Evolutionary conservation across 2,888 invertebrate genomes (phyloP).

Genomic region (Pheosia gnoma): DNA sequence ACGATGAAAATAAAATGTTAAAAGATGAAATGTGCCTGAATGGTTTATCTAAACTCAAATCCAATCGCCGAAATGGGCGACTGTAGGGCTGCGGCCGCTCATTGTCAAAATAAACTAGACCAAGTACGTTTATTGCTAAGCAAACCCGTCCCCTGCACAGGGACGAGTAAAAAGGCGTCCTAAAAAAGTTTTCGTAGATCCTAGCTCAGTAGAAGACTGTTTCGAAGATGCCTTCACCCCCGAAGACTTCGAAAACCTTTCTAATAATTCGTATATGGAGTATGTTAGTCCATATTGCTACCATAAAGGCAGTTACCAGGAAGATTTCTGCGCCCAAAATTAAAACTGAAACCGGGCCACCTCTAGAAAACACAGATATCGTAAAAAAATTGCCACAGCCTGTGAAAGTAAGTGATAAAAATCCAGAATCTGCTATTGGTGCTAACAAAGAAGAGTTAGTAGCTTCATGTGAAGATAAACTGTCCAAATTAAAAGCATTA

Average conservation of each 20-base stretch:
- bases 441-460: conserved; percentile 49
- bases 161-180: conserved; percentile 47
- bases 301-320: conserved; percentile 46
- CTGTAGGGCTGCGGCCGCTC: conserved; percentile 53
- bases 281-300: conserved; percentile 52
- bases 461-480: conserved; percentile 68
- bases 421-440: not conserved
- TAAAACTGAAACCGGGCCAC: conserved; percentile 44
- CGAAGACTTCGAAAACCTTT: conserved; percentile 60
- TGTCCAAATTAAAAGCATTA: conserved; percentile 63
- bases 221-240: conserved; percentile 71
- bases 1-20: conserved; percentile 66
- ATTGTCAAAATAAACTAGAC: conserved; percentile 68
- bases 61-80: conserved; percentile 59
- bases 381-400: conserved; percentile 26
- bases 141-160: conserved; percentile 42
- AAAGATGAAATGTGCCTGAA: conserved; percentile 39
- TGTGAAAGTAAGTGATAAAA: conserved; percentile 16
- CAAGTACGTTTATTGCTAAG: conserved; percentile 57
- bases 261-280: conserved; percentile 53
- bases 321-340: conserved; percentile 53
- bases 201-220: conserved; percentile 58
- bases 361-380: conserved; percentile 41
- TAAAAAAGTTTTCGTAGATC: conserved; percentile 60
- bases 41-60: conserved; percentile 40